Base-by-base conservation (phyloP, 2,113 vertebrate genomes). In the Muscicapa adusta region DNA sequence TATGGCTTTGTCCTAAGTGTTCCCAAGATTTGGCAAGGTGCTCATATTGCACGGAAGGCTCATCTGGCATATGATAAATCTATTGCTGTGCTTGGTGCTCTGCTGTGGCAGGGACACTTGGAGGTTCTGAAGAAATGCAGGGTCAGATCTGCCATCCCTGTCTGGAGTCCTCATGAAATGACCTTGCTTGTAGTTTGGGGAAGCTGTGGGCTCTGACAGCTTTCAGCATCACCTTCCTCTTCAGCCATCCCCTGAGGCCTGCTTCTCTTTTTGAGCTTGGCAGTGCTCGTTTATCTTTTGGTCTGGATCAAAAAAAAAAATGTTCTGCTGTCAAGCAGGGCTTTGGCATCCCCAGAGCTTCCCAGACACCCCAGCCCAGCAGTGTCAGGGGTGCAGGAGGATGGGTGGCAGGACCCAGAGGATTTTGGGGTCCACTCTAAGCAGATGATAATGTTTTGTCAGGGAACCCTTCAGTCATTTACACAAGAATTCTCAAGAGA, bases 11-110 rank as follows among this genome's bases (percentile, higher is more conserved):
- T 95, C 96, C 91, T 91, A 48, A 95, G 68, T 84, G 92, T 95
- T 93, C 83, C 95, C 92, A 88, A 92, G 79, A 71, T 94, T 90
- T 96, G 95, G 94, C 94, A 94, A 96, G 92, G 94, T 96, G 94
- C 85, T 96, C 40, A 2, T 28, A 7, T 8, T 91, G 96, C 77
- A 91, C 53, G 34, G 40, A 87, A n/a, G 48, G 66, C 88, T 95
- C 68, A 14, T 88, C 85, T 85, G 82, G 80, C 58, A 38, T 29
- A 15, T 54, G 80, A 79, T 93, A 80, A 89, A 84, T 91, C 72
- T 73, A 14, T 77, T 17, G 23, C 88, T 88, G 85, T 47, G 60
- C 71, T 62, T 4, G 54, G 51, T 45, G 82, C 85, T 91, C 24
- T 66, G 85, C 85, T 88, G 78, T 20, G 60, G 25, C n/a, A 15